These are phyloP conservation scores for Trinorchestia longiramus DNA, from an alignment of 1,140 invertebrate species.

Conservation along the genomic window DNA sequence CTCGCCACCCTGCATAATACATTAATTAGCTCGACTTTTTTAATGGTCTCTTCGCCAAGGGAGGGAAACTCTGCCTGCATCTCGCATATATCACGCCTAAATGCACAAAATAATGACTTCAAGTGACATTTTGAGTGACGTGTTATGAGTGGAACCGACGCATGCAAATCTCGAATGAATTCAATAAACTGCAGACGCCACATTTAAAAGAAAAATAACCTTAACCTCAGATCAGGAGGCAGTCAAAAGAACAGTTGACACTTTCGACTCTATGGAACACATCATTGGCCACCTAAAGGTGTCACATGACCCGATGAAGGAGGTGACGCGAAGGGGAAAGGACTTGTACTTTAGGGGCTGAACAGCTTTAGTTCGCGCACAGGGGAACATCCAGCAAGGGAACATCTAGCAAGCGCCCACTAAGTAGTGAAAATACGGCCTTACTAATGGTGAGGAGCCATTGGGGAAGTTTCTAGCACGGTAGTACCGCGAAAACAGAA, in stretches of 20 bases:
- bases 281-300: slow-evolving; percentile 13
- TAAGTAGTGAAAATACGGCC: neutral
- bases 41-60: neutral
- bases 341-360: neutral
- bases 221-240: neutral
- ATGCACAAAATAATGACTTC: slow-evolving; percentile 21
- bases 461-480: neutral
- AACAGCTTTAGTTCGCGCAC: neutral
- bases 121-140: slow-evolving; percentile 12
- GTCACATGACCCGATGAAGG: neutral
- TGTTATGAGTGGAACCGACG: slow-evolving; percentile 26
- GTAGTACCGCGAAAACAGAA: neutral
- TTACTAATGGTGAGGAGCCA: neutral
- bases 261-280: neutral
- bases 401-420: too few relatives aligned
- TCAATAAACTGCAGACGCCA: neutral
- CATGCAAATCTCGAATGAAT: slow-evolving; percentile 29
- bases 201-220: neutral
- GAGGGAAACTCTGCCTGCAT: slow-evolving; percentile 12
- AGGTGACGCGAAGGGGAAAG: neutral
- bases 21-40: slow-evolving; percentile 40
- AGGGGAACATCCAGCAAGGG: neutral
- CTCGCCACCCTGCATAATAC: slow-evolving; percentile 36
- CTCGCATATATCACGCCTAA: slow-evolving; percentile 36
- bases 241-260: neutral